A percentile compares a stretch with the other conserved stretches of the same genome.
phyloP scores from a whole-genome alignment of 2,888 invertebrate species.

The Glaucopsyche alexis region DNA sequence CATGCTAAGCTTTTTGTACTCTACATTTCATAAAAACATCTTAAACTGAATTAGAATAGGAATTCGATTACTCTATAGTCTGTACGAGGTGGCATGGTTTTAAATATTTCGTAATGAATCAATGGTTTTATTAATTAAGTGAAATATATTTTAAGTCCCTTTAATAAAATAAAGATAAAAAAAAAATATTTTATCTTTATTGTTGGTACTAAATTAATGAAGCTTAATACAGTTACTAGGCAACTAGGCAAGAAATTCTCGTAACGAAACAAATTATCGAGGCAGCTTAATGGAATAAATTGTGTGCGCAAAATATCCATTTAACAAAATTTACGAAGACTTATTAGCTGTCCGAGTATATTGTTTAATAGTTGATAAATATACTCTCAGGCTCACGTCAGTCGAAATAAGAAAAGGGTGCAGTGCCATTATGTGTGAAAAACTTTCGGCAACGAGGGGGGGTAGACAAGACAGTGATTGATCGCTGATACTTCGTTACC shows the following conservation, averaged over 20 bases:
- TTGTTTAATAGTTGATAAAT: conserved; percentile 19
- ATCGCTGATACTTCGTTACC: conserved; percentile 34
- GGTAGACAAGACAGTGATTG: conserved; percentile 70
- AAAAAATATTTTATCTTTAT: too few relatives aligned
- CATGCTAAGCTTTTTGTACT: not conserved
- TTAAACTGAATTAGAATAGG: not conserved
- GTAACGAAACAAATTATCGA: not conserved
- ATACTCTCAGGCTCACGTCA: conserved; percentile 15
- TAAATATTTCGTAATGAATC: not conserved
- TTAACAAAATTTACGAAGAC: conserved; percentile 22
- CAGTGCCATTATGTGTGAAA: conserved; percentile 33
- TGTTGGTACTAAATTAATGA: not conserved
- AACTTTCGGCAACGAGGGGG: conserved; percentile 46
- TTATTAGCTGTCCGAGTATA: conserved; percentile 26
- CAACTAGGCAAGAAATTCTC: conserved; percentile 4
- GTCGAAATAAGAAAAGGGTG: conserved; percentile 4
- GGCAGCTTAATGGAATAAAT: not conserved
- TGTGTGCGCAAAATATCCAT: not conserved
- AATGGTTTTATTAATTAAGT: not conserved
- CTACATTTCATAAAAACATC: not conserved
- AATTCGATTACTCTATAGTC: not conserved
- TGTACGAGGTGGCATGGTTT: not conserved
- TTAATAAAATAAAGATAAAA: too few relatives aligned
- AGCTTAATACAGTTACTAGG: not conserved
- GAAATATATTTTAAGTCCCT: not conserved